A percentile compares a stretch with the other conserved stretches of the same genome.
phyloP scores from a whole-genome alignment of 2,797 vertebrate genomes.

The Echeneis naucrates region DNA sequence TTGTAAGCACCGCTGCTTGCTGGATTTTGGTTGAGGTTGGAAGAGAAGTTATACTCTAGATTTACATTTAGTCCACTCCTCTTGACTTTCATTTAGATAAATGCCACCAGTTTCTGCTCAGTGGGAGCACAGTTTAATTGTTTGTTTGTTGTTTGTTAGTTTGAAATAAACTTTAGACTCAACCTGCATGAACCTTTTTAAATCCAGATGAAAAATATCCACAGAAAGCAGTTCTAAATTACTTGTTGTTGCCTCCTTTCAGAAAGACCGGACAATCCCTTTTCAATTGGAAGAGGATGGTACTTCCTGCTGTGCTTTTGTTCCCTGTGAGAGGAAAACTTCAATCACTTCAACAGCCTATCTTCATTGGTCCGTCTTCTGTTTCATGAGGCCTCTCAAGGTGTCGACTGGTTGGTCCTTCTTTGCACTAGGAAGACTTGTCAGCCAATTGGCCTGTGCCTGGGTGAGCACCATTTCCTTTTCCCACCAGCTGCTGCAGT shows the following conservation, averaged over 20 bases:
- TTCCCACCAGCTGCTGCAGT: constrained; percentile 78
- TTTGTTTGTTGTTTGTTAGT: constrained; percentile 1
- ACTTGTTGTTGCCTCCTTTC: constrained; percentile 31
- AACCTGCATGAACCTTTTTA: constrained; percentile 23
- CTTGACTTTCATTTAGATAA: neutral
- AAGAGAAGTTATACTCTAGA: neutral
- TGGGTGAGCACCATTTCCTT: constrained; percentile 65
- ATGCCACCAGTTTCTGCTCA: neutral
- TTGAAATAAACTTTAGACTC: neutral
- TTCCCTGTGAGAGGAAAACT: constrained; percentile 65
- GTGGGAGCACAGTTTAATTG: neutral
- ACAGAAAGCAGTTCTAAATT: constrained; percentile 37
- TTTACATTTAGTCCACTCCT: neutral
- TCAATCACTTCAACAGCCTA: constrained; percentile 31
- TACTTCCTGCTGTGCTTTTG: constrained; percentile 61
- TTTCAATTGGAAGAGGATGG: constrained; percentile 51
- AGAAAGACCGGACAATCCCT: constrained; percentile 44
- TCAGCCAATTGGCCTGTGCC: constrained; percentile 58
- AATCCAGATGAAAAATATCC: constrained; percentile 15
- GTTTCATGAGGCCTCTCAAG: constrained; percentile 17
- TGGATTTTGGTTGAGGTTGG: neutral
- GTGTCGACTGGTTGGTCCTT: constrained; percentile 55
- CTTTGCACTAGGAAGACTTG: constrained; percentile 20
- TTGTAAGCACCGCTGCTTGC: neutral
- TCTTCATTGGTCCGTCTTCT: constrained; percentile 36